Conservation (phyloP, 2,113 vertebrate genomes). For the Sterna hirundo region DNA sequence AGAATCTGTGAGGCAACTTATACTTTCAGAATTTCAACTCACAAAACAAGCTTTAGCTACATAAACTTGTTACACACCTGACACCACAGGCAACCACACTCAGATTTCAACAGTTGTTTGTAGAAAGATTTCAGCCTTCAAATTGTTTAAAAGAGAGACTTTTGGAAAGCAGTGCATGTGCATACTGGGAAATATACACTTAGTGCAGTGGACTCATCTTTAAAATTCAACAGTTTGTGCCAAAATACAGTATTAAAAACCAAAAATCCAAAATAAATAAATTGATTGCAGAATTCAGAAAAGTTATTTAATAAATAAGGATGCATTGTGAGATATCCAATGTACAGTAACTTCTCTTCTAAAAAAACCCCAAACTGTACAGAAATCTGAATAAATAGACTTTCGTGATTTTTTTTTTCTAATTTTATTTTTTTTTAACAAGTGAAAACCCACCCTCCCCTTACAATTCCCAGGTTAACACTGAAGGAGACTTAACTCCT, state of each 20-base stretch:
- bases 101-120: not conserved
- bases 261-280: conserved; percentile 68
- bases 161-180: not conserved
- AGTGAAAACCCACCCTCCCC: not conserved
- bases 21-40: not conserved
- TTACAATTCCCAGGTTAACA: not conserved
- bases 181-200: not conserved
- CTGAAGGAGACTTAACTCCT: not conserved
- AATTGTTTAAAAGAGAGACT: not conserved
- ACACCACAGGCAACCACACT: not conserved
- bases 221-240: not conserved
- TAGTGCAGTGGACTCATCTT: not conserved
- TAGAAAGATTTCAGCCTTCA: not conserved
- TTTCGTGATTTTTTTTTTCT: not conserved
- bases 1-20: not conserved
- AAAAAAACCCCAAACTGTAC: not conserved
- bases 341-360: not conserved
- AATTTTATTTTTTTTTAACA: not conserved
- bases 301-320: conserved; percentile 46
- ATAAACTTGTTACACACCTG: not conserved
- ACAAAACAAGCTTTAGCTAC: not conserved
- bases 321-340: conserved; percentile 7
- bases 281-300: not conserved
- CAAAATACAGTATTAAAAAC: conserved; percentile 52
- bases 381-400: not conserved